phyloP scores from a whole-genome alignment of 1,140 invertebrate species.

The Argopecten irradians region DNA sequence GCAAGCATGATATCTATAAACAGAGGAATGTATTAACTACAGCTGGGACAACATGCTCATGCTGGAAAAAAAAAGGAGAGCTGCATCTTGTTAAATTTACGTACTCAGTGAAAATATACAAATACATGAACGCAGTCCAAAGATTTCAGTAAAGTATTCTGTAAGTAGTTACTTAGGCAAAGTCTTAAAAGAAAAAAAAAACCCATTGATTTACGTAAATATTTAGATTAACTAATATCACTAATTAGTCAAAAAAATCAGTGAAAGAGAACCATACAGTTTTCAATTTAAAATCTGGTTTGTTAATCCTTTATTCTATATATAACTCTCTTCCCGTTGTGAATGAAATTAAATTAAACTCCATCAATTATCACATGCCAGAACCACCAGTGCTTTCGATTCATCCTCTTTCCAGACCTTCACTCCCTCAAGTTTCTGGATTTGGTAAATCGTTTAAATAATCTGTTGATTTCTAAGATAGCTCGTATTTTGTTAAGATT shows the following conservation, averaged over 20 bases:
- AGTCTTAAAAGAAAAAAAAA: too few species aligned
- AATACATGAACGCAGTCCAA: neutral
- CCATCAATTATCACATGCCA: neutral
- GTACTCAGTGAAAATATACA: neutral
- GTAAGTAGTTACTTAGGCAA: too few species aligned
- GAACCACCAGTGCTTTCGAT: neutral
- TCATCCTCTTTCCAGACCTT: neutral
- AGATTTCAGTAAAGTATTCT: neutral
- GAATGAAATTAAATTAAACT: neutral
- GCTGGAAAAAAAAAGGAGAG: neutral
- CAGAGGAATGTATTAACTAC: neutral
- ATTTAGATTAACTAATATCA: too few species aligned
- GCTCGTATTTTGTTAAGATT: neutral
- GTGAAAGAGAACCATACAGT: neutral
- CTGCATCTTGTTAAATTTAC: neutral
- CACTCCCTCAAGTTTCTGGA: neutral
- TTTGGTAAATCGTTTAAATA: neutral
- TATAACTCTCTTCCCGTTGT: neutral
- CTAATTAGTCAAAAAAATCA: neutral
- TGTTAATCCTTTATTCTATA: neutral
- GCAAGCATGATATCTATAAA: neutral
- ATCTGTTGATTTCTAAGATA: neutral
- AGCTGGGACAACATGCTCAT: neutral
- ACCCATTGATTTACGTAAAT: too few species aligned
- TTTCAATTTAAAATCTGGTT: neutral